phyloP scores from a whole-genome alignment of 2,888 invertebrate genomes.

The Lordiphosa andalusiaca region DNA sequence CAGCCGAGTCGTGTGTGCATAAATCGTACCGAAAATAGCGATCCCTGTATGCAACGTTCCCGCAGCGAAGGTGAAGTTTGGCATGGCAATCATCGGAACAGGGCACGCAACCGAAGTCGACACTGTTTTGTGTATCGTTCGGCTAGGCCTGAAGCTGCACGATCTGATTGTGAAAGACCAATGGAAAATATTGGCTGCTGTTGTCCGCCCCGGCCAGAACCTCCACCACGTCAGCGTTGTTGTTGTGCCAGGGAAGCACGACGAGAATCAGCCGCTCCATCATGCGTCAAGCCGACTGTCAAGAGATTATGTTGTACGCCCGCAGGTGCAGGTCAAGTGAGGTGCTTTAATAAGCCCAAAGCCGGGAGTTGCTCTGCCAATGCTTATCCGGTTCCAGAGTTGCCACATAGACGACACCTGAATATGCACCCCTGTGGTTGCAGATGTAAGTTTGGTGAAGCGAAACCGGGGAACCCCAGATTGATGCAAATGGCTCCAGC shows the following conservation, averaged over 20 bases:
- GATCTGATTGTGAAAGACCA: neutral
- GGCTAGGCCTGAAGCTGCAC: neutral
- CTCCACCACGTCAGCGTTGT: neutral
- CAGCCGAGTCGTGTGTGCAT: neutral
- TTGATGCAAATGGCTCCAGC: no score
- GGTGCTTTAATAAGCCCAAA: neutral
- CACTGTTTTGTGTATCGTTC: constrained; percentile 5
- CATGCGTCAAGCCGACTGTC: no score
- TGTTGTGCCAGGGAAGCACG: neutral
- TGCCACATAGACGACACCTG: no score
- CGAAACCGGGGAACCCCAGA: no score
- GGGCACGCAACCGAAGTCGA: neutral
- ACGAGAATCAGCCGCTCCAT: no score
- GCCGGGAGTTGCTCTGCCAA: no score
- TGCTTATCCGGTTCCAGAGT: no score
- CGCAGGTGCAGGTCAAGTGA: neutral
- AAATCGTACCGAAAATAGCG: neutral
- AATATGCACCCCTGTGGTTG: no score
- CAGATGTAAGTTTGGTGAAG: no score
- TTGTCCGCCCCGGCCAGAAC: neutral
- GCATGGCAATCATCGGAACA: neutral
- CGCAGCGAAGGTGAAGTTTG: neutral
- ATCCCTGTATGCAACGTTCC: neutral
- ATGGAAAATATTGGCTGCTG: neutral
- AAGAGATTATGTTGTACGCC: neutral